A percentile compares a stretch with the other conserved stretches of the same genome.
Evolutionary conservation across 1,140 invertebrate species (phyloP).

Genomic region (Magallana gigas): DNA sequence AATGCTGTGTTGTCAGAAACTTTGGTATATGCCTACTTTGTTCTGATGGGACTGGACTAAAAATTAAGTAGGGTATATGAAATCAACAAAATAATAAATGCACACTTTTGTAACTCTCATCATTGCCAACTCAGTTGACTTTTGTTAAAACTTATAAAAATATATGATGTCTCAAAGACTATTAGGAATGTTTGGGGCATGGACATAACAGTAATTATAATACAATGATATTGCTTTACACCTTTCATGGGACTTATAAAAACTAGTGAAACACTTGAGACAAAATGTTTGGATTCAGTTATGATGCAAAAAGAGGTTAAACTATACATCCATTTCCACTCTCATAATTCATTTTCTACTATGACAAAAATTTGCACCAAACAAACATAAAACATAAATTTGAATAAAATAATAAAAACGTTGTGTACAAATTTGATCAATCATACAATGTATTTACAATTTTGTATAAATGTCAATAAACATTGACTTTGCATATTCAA

Average conservation of each 20-base stretch:
- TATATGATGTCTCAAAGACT: conserved; percentile 1
- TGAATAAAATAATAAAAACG: conserved; percentile 8
- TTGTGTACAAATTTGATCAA: conserved; percentile 24
- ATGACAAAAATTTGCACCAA: conserved; percentile 17
- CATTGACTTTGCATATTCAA: conserved; percentile 10
- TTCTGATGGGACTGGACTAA: neutral
- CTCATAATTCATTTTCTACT: neutral
- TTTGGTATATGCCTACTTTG: no score
- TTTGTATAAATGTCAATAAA: neutral
- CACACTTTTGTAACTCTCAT: neutral
- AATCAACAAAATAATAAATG: conserved; percentile 11
- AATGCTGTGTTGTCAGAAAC: no score
- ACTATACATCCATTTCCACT: neutral
- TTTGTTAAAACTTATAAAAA: neutral
- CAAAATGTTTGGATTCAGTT: neutral
- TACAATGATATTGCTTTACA: neutral
- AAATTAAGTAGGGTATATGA: conserved; percentile 11
- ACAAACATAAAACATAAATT: conserved; percentile 6
- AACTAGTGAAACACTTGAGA: neutral
- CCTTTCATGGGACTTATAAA: neutral
- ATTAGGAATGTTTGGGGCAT: conserved; percentile 10
- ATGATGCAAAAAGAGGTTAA: neutral
- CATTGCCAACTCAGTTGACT: neutral
- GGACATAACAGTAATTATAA: neutral
- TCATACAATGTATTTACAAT: conserved; percentile 25